Evolutionary conservation across 2,797 vertebrate species (phyloP).

Genomic region (Brachyrhaphis roseni): DNA sequence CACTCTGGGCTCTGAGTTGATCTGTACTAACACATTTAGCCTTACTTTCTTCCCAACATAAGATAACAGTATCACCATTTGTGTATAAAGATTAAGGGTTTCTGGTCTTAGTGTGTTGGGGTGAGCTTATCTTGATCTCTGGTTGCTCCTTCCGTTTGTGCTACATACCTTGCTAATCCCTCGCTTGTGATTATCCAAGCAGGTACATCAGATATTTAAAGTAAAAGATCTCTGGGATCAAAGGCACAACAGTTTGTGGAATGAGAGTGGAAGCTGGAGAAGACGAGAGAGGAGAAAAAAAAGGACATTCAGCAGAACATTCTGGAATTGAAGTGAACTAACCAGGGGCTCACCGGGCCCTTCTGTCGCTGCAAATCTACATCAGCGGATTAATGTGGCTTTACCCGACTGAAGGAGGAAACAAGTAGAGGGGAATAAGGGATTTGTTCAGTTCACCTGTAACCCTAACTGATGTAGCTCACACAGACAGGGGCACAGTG

Average conservation of each 20-base stretch:
- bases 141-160: conserved; percentile 13
- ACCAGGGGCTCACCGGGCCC: conserved; percentile 43
- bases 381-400: conserved; percentile 59
- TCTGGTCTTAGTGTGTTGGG: conserved; percentile 3
- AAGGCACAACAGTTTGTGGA: conserved; percentile 4
- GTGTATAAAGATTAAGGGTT: background rate
- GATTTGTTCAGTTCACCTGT: conserved; percentile 54
- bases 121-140: conserved; percentile 22
- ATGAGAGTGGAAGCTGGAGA: conserved; percentile 8
- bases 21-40: background rate
- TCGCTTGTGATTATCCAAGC: conserved; percentile 39
- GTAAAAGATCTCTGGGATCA: conserved; percentile 26
- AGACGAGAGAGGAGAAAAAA: conserved; percentile 17
- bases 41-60: background rate
- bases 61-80: background rate
- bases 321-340: conserved; percentile 47
- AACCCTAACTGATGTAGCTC: conserved; percentile 51
- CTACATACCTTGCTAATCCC: conserved; percentile 50
- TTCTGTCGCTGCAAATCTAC: conserved; percentile 57
- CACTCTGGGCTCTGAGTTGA: background rate
- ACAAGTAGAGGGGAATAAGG: conserved; percentile 11
- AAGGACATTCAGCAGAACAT: conserved; percentile 58
- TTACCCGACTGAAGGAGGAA: conserved; percentile 18
- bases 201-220: conserved; percentile 28
- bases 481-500: conserved; percentile 28